Base-by-base conservation (phyloP, 2,888 invertebrate genomes). In the Gibbula magus region DNA sequence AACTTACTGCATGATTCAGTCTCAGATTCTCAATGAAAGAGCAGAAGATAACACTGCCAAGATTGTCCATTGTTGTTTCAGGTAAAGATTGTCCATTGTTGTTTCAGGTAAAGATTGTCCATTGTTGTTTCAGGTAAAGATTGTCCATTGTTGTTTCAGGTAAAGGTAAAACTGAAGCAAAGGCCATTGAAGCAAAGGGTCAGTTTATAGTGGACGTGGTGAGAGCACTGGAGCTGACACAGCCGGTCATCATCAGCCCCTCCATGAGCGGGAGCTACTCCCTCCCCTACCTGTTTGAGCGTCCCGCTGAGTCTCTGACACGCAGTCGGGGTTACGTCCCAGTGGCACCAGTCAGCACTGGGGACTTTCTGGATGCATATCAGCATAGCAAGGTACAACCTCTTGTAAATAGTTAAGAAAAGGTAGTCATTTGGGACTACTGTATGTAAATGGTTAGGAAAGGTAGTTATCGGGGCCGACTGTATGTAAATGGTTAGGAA, bases 221-320 rank as follows among this genome's bases (percentile, higher is more conserved):
- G 2, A 77, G 82, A 8, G 81, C 81, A 2, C 79, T 93, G 22
- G 82, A 88, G 1, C 79, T 93, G 79, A 83, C 83, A 0, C 80
- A 85, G 18, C 92, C 93, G 5, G 92, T 94, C 2, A 85, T 94
- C 22, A 91, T 94, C 3, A 92, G 93, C 67, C 94, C 94, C 0
- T 94, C 94, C 1, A 93, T 94, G 93, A 93, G 93, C 85, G 94
- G 94, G 2, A 77, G 84, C 4, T 94, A 90, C 85, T 88, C 93
- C 7, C 85, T 94, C 29, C 93, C 93, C 0, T 93, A 91, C 84
- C 79, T 94, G 39, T 89, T 92, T 81, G 85, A 89, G 51, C 85
- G 92, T 54, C 91, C 92, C 10, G 81, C 81, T n/a, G 82, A 79
- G 35, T 87, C 87, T 25, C 54, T 56, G 10, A 73, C 83, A 2